phyloP scores from a whole-genome alignment of 1,140 invertebrate genomes.

The Phenacoccus solenopsis region DNA sequence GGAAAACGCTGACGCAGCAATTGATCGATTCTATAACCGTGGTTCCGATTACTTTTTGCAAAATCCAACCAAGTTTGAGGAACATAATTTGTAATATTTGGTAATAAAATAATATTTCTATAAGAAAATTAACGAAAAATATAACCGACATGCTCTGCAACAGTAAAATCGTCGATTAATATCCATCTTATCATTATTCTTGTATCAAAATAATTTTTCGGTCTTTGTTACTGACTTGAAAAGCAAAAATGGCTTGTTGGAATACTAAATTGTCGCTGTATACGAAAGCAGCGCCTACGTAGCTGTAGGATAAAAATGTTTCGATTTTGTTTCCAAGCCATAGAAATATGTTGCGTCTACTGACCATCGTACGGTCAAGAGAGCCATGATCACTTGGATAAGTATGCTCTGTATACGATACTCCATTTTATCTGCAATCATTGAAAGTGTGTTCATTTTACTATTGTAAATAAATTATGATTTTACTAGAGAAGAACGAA shows the following conservation, averaged over 20 bases:
- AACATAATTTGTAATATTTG: slow-evolving; percentile 80
- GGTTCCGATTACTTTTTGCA: slow-evolving; percentile 63
- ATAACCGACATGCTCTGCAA: slow-evolving; percentile 68
- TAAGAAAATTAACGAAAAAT: slow-evolving; percentile 79
- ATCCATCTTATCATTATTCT: too few species aligned
- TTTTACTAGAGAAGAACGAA: too few species aligned
- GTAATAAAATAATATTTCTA: slow-evolving; percentile 75
- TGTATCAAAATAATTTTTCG: too few species aligned
- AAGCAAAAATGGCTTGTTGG: slow-evolving; percentile 53
- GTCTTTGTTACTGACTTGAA: slow-evolving; percentile 54
- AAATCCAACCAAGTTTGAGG: slow-evolving; percentile 60
- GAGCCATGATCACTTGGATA: slow-evolving; percentile 74
- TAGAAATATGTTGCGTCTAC: slow-evolving; percentile 56
- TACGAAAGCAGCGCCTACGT: slow-evolving; percentile 68
- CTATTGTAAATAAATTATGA: too few species aligned
- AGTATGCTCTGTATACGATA: slow-evolving; percentile 59
- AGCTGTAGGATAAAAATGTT: slow-evolving; percentile 64
- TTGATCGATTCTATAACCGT: slow-evolving; percentile 85
- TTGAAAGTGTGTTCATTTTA: slow-evolving; percentile 19
- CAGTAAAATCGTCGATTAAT: too few species aligned
- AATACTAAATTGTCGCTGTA: slow-evolving; percentile 58
- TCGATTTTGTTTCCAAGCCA: slow-evolving; percentile 68
- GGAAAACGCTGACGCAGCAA: slow-evolving; percentile 78
- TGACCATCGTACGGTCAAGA: slow-evolving; percentile 73
- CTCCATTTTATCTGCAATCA: slow-evolving; percentile 52